These are phyloP conservation scores for Noctua janthina DNA, from an alignment of 2,888 invertebrate species.

Conservation along the genomic window DNA sequence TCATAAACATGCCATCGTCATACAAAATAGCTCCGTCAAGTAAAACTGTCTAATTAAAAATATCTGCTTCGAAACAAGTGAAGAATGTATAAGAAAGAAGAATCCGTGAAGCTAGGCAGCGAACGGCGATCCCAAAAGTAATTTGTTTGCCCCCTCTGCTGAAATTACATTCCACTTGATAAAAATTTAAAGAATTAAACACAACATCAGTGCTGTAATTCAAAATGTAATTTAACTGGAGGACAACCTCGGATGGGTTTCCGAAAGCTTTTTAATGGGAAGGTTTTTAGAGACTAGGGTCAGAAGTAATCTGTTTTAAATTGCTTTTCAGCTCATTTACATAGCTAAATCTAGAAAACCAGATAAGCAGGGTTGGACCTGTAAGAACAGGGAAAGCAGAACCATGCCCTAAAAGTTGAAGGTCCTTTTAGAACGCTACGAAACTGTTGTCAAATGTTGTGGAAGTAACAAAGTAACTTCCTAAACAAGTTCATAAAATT, in stretches of 20 bases:
- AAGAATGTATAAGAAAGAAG: conserved; percentile 47
- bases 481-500: conserved; percentile 20
- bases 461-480: conserved; percentile 30
- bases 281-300: not conserved
- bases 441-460: not conserved
- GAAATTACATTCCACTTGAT: conserved; percentile 69
- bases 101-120: conserved; percentile 23
- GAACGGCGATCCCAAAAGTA: conserved; percentile 41
- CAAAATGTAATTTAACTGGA: conserved; percentile 20
- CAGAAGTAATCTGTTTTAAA: not conserved
- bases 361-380: not conserved
- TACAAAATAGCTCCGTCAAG: conserved; percentile 19
- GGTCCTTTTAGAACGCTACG: not conserved
- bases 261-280: not conserved
- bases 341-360: not conserved
- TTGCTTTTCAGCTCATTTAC: not conserved
- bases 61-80: conserved; percentile 27
- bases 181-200: conserved; percentile 66
- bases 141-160: conserved; percentile 60
- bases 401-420: not conserved
- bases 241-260: not conserved
- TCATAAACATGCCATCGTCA: not conserved
- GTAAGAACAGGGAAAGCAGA: not conserved
- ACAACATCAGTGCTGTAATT: conserved; percentile 30
- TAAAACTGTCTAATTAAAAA: conserved; percentile 41